phyloP scores from a whole-genome alignment of 2,888 invertebrate species.

The Artemia sinica region DNA sequence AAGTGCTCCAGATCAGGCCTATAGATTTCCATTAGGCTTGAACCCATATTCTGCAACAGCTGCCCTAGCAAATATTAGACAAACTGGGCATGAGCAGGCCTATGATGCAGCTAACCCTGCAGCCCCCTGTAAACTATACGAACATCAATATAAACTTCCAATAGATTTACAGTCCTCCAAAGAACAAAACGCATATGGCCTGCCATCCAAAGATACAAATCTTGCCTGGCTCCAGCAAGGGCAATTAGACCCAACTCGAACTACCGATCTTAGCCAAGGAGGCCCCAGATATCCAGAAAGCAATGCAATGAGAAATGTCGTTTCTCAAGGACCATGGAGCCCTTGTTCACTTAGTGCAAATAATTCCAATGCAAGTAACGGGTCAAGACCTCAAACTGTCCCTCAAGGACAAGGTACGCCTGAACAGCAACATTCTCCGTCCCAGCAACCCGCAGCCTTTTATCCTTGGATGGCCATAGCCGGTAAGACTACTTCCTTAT shows the following conservation, averaged over 20 bases:
- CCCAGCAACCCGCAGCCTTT: slow-evolving; percentile 77
- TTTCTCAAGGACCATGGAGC: slow-evolving; percentile 26
- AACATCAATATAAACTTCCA: slow-evolving; percentile 21
- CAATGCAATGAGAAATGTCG: slow-evolving; percentile 27
- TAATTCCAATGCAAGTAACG: slow-evolving; percentile 46
- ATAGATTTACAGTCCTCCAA: slow-evolving; percentile 8
- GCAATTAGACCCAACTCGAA: slow-evolving; percentile 11
- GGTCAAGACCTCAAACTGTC: slow-evolving; percentile 30
- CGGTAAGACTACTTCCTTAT: slow-evolving; percentile 48
- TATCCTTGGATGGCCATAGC: slow-evolving; percentile 98
- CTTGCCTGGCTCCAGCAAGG: slow-evolving; percentile 12
- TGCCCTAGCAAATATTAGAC: slow-evolving; percentile 26
- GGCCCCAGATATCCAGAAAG: slow-evolving; percentile 25
- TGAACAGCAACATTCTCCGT: slow-evolving; percentile 61
- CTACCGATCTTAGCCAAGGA: slow-evolving; percentile 20
- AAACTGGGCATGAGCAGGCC: slow-evolving; percentile 70
- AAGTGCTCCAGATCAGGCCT: slow-evolving; percentile 53
- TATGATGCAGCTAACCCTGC: slow-evolving; percentile 47
- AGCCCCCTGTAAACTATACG: slow-evolving; percentile 61
- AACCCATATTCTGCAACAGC: slow-evolving; percentile 49
- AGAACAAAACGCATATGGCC: not conserved
- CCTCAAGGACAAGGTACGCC: slow-evolving; percentile 42
- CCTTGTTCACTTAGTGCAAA: slow-evolving; percentile 21
- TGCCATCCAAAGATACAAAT: slow-evolving; percentile 36
- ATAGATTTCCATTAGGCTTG: slow-evolving; percentile 68